phyloP scores from a whole-genome alignment of 2,888 invertebrate genomes.

The Thyatira batis region DNA sequence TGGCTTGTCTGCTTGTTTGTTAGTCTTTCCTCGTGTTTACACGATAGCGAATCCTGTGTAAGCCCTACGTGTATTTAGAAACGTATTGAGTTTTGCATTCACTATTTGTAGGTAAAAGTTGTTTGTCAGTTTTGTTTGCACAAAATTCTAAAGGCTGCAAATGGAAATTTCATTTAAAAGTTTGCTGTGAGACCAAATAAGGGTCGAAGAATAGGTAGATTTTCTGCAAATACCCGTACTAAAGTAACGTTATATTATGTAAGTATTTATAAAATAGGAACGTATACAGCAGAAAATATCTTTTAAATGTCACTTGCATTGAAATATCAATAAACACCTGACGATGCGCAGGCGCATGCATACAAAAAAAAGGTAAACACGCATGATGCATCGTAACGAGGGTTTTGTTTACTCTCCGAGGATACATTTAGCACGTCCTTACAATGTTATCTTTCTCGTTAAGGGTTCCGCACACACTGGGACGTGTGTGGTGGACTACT shows the following conservation, averaged over 20 bases:
- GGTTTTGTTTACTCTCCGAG: slow-evolving; percentile 23
- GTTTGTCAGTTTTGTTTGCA: slow-evolving; percentile 26
- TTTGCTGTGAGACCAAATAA: background rate
- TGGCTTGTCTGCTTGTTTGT: background rate
- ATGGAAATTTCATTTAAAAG: slow-evolving; percentile 4
- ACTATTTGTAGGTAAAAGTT: slow-evolving; percentile 28
- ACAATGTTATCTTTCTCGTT: slow-evolving; percentile 33
- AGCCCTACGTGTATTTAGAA: slow-evolving; percentile 47
- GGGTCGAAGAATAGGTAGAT: background rate
- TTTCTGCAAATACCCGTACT: background rate
- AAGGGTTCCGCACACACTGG: slow-evolving; percentile 32
- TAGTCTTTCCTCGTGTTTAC: slow-evolving; percentile 34
- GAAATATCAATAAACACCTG: slow-evolving; percentile 23
- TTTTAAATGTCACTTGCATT: slow-evolving; percentile 20
- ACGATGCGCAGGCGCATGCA: slow-evolving; percentile 23
- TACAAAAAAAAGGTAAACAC: slow-evolving; percentile 16
- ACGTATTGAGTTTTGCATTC: slow-evolving; percentile 47
- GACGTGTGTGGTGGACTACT: slow-evolving; percentile 20
- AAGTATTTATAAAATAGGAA: background rate
- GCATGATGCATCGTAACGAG: slow-evolving; percentile 31
- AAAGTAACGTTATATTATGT: background rate
- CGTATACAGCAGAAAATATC: background rate
- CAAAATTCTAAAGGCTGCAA: background rate
- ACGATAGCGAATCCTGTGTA: slow-evolving; percentile 42
- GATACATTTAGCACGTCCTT: slow-evolving; percentile 42